These are phyloP conservation scores for Phalacrocorax pelagicus DNA, from an alignment of 2,113 vertebrate genomes.

Conservation along the genomic window DNA sequence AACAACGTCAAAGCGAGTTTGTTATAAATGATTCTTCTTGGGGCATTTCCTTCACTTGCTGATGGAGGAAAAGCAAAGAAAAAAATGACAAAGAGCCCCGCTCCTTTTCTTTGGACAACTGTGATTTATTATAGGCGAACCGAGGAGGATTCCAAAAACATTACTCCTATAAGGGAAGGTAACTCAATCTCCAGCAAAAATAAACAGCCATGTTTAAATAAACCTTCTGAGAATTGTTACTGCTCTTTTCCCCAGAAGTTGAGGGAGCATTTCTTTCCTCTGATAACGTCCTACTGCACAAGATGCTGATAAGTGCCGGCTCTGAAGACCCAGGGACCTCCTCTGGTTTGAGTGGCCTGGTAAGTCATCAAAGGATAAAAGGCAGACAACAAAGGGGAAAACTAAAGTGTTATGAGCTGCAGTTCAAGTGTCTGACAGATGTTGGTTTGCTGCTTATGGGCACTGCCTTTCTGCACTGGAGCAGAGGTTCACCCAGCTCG, in stretches of 20 bases:
- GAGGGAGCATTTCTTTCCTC: not conserved
- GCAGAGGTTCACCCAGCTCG: not conserved
- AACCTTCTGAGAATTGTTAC: not conserved
- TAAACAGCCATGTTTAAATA: constrained; percentile 37
- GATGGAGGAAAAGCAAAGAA: not conserved
- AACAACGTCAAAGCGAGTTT: not conserved
- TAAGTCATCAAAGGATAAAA: not conserved
- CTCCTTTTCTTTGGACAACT: not conserved
- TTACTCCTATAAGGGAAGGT: constrained; percentile 33
- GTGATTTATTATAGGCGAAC: constrained; percentile 39
- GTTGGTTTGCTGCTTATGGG: not conserved
- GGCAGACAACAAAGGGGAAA: not conserved
- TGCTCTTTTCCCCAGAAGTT: not conserved
- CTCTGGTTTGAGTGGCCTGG: not conserved
- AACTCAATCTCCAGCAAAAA: constrained; percentile 51
- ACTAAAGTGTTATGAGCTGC: not conserved
- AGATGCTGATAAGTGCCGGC: not conserved
- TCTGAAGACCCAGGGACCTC: not conserved
- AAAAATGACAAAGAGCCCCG: not conserved
- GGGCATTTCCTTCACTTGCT: not conserved
- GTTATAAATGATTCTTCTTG: not conserved
- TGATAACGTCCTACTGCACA: not conserved
- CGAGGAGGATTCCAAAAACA: not conserved
- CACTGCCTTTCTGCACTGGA: not conserved
- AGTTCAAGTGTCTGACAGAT: not conserved